Conservation (phyloP, 2,888 invertebrate genomes). For the Leuctra nigra region DNA sequence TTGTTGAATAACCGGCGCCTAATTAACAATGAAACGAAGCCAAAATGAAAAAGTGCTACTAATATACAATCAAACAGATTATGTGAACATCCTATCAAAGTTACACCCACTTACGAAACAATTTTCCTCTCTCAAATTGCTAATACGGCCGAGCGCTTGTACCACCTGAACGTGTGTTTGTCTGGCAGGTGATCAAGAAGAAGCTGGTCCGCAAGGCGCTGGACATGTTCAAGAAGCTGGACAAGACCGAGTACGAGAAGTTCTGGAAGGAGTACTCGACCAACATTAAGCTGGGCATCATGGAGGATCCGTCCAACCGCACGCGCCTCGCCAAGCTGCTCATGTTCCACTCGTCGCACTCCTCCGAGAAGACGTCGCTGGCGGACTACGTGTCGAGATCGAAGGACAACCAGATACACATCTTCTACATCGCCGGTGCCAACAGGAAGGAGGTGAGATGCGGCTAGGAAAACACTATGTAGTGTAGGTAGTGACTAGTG, state of each 20-base stretch:
- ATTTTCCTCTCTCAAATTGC: too few species aligned
- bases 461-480: too few species aligned
- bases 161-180: not conserved
- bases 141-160: too few species aligned
- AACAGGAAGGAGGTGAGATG: constrained; percentile 61
- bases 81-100: too few species aligned
- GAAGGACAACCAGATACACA: constrained; percentile 90
- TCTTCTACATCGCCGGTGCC: constrained; percentile 94
- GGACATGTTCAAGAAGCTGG: constrained; percentile 96
- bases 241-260: constrained; percentile 77
- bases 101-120: too few species aligned
- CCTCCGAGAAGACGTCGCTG: constrained; percentile 60
- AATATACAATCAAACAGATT: too few species aligned
- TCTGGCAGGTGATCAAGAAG: constrained; percentile 83
- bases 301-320: constrained; percentile 96
- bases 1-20: too few species aligned
- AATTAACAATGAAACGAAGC: too few species aligned
- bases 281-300: constrained; percentile 92
- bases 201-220: constrained; percentile 94
- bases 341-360: constrained; percentile 78
- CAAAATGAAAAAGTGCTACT: too few species aligned
- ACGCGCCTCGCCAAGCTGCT: constrained; percentile 92
- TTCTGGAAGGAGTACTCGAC: constrained; percentile 99
- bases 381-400: constrained; percentile 89
- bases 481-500: too few species aligned